These are phyloP conservation scores for Tarsius wallacei DNA, from an alignment of 2,797 vertebrate genomes.

Conservation along the genomic window DNA sequence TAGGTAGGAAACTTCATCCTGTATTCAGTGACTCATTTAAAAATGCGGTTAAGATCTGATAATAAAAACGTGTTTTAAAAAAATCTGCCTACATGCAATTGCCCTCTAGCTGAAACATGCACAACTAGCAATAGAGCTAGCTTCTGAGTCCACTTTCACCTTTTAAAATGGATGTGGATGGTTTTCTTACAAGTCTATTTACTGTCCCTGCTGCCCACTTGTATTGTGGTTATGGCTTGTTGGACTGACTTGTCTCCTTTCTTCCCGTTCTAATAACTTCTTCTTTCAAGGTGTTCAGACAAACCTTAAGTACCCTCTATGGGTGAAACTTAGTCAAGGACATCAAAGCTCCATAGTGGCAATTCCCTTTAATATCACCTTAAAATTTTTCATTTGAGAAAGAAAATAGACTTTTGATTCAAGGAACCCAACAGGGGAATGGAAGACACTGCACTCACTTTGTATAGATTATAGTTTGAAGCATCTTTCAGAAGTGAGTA, in stretches of 20 bases:
- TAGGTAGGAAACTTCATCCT: slow-evolving; percentile 85
- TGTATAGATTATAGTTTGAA: background rate
- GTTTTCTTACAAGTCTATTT: background rate
- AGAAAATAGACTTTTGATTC: slow-evolving; percentile 1
- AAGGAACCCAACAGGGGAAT: background rate
- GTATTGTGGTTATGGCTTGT: background rate
- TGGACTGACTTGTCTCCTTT: fast-evolving
- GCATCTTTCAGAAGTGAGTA: slow-evolving; percentile 19
- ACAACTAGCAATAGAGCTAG: slow-evolving; percentile 46
- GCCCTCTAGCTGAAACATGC: slow-evolving; percentile 85
- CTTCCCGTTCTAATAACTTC: background rate
- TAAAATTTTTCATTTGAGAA: background rate
- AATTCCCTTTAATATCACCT: background rate
- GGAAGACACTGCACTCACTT: background rate
- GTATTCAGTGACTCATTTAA: slow-evolving; percentile 87
- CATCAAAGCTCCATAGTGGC: background rate
- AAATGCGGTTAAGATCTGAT: slow-evolving; percentile 86
- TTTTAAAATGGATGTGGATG: background rate
- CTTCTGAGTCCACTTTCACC: slow-evolving; percentile 50
- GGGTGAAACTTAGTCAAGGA: background rate
- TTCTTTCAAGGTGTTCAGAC: background rate
- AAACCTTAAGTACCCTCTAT: background rate
- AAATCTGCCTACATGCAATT: slow-evolving; percentile 82
- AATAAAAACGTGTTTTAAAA: slow-evolving; percentile 87
- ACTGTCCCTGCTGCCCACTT: background rate